phyloP scores from a whole-genome alignment of 2,113 vertebrate genomes.

The Neotoma lepida region DNA sequence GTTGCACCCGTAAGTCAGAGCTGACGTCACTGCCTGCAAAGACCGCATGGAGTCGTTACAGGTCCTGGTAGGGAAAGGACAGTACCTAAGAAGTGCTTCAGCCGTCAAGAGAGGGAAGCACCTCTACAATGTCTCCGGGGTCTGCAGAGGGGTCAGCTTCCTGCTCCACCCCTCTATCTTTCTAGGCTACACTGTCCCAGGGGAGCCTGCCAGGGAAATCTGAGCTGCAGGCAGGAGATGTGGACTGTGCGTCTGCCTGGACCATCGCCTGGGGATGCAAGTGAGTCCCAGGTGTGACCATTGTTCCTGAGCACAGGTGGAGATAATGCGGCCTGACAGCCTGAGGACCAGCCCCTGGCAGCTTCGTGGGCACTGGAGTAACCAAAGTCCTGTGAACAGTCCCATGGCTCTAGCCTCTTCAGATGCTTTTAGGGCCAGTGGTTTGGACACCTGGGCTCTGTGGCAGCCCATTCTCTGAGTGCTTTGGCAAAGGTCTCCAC shows the following conservation, averaged over 20 bases:
- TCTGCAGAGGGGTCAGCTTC: accelerated
- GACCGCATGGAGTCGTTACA: accelerated
- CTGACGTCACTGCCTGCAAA: accelerated
- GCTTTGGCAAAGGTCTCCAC: constrained; percentile 12
- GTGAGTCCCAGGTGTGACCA: constrained; percentile 1
- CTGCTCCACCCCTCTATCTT: accelerated
- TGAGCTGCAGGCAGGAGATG: background rate
- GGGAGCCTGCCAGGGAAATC: background rate
- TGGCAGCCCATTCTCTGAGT: accelerated
- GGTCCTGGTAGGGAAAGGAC: background rate
- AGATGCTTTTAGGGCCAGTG: background rate
- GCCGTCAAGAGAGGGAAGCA: background rate
- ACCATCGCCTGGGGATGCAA: background rate
- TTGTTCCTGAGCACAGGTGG: constrained; percentile 33
- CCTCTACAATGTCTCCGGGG: background rate
- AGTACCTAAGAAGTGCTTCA: background rate
- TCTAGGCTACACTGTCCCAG: accelerated
- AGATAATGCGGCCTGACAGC: constrained; percentile 34
- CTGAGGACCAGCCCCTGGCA: background rate
- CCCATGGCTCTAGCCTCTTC: background rate
- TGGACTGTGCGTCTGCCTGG: background rate
- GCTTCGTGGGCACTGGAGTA: background rate
- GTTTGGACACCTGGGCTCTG: constrained; percentile 8
- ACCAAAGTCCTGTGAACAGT: background rate
- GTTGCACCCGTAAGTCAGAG: accelerated